These are phyloP conservation scores for Mycteria americana DNA, from an alignment of 2,797 vertebrate species.

Conservation along the genomic window DNA sequence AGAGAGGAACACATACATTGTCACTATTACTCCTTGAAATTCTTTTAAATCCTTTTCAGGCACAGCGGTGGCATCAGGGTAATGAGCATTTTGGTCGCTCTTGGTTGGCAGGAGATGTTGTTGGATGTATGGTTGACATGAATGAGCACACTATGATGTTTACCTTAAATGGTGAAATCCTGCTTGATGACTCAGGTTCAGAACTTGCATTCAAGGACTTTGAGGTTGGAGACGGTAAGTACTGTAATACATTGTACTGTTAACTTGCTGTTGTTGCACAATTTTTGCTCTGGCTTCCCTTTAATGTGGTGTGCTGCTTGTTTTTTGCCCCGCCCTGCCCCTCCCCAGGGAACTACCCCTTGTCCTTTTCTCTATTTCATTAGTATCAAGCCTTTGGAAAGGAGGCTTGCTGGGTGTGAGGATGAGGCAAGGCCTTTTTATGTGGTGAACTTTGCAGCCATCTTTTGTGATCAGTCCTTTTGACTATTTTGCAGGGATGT, in stretches of 20 bases:
- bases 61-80: constrained; percentile 94
- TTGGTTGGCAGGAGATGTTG: constrained; percentile 89
- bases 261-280: not conserved
- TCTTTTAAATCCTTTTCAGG: constrained; percentile 72
- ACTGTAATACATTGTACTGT: not conserved
- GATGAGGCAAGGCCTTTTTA: not conserved
- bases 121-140: constrained; percentile 95
- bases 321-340: too few species aligned
- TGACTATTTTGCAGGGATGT: not conserved
- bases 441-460: not conserved
- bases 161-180: constrained; percentile 92
- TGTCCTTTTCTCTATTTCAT: not conserved
- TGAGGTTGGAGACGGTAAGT: constrained; percentile 88
- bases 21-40: not conserved
- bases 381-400: not conserved
- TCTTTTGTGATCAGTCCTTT: not conserved
- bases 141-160: constrained; percentile 96
- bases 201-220: constrained; percentile 96
- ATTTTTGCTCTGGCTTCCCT: not conserved
- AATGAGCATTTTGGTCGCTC: constrained; percentile 94
- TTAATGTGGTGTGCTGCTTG: not conserved
- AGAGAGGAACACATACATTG: not conserved
- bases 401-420: not conserved
- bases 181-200: constrained; percentile 93
- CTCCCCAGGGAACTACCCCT: not conserved